Conservation (phyloP, 2,797 vertebrate genomes). For the Atherinosoma microstoma region DNA sequence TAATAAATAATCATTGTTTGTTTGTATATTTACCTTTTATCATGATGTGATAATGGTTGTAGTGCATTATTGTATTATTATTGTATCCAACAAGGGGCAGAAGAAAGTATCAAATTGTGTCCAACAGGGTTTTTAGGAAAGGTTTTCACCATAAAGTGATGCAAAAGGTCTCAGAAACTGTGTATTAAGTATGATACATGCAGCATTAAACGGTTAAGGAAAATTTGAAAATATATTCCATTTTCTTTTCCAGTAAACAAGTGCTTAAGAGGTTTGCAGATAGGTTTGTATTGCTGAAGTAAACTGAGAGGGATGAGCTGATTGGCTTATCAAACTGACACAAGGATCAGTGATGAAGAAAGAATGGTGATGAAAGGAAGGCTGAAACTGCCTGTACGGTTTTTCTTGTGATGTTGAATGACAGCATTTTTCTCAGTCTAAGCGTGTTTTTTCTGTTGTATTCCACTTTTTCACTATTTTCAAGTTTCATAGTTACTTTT, state of each 20-base stretch:
- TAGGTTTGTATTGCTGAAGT: neutral
- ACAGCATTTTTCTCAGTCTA: neutral
- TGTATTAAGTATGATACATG: neutral
- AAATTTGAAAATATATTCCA: neutral
- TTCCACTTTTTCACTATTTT: neutral
- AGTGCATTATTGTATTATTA: no score
- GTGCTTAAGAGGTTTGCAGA: neutral
- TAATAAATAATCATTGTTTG: no score
- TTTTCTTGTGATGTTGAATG: neutral
- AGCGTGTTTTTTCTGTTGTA: neutral
- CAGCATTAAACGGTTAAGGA: neutral
- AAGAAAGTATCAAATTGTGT: no score
- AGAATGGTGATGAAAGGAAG: neutral
- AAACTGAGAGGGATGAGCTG: constrained; percentile 15
- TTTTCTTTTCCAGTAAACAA: neutral
- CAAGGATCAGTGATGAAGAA: constrained; percentile 8
- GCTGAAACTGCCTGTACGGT: neutral
- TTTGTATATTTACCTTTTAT: no score
- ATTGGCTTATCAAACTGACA: constrained; percentile 23
- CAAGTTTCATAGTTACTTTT: neutral
- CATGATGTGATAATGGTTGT: no score
- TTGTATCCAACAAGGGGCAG: no score
- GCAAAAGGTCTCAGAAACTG: no score
- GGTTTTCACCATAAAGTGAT: no score
- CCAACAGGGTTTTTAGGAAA: no score